Evolutionary conservation across 2,888 invertebrate species (phyloP).

Genomic region (Adela reaumurella): DNA sequence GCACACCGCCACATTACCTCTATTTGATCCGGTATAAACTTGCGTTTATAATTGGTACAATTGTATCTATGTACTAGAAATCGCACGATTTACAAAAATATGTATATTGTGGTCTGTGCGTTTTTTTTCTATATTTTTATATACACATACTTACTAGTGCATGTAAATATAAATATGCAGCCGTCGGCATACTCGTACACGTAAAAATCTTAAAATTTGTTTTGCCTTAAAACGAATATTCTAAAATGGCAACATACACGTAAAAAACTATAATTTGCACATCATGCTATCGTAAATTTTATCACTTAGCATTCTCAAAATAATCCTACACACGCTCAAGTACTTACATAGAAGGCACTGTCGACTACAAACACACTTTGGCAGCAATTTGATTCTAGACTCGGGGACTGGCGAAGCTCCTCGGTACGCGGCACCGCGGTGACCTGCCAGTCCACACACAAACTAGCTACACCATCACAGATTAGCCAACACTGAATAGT

Average conservation of each 20-base stretch:
- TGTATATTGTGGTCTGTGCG: too few relatives aligned
- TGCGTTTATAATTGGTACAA: too few relatives aligned
- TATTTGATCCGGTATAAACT: too few relatives aligned
- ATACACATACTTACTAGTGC: too few relatives aligned
- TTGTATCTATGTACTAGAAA: too few relatives aligned
- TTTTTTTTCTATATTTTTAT: too few relatives aligned
- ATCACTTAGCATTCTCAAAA: constrained; percentile 6
- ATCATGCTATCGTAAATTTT: constrained; percentile 40
- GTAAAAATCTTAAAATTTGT: not conserved
- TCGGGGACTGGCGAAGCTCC: constrained; percentile 25
- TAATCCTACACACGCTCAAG: constrained; percentile 38
- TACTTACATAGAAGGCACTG: constrained; percentile 52
- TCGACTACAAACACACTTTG: constrained; percentile 59
- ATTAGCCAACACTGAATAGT: constrained; percentile 43
- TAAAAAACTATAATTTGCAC: constrained; percentile 51
- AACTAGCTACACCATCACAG: constrained; percentile 33
- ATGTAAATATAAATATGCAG: too few relatives aligned
- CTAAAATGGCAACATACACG: constrained; percentile 52
- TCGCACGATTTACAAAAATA: too few relatives aligned
- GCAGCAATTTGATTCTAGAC: constrained; percentile 44
- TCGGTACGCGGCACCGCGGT: not conserved
- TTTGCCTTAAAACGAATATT: constrained; percentile 1
- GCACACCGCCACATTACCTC: too few relatives aligned
- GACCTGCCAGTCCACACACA: not conserved
- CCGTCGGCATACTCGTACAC: too few relatives aligned